A percentile compares a stretch with the other conserved stretches of the same genome.
Conservation (phyloP, 1,140 invertebrate species). For the Arion vulgaris region DNA sequence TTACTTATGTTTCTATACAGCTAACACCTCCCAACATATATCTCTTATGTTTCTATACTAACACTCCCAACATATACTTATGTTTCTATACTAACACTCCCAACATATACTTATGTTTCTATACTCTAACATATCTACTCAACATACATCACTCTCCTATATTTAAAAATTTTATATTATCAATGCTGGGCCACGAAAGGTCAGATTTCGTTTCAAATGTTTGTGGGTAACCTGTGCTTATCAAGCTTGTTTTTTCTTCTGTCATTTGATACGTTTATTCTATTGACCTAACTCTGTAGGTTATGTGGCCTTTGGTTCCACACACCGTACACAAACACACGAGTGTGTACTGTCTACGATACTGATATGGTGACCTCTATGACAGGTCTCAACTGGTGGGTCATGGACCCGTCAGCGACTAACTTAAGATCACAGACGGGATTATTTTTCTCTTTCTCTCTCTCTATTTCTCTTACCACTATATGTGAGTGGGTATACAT, state of each 20-base stretch:
- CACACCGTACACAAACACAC: not conserved
- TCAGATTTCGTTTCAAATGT: not conserved
- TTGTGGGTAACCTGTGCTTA: slow-evolving; percentile 9
- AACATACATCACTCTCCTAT: no score
- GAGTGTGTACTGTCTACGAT: not conserved
- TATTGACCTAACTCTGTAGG: not conserved
- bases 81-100: no score
- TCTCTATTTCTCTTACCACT: no score
- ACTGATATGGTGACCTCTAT: not conserved
- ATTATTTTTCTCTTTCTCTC: no score
- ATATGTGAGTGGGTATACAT: no score
- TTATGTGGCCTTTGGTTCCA: not conserved
- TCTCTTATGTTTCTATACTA: no score
- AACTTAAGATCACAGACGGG: not conserved
- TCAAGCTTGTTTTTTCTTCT: not conserved
- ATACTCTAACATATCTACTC: no score
- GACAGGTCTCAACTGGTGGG: not conserved
- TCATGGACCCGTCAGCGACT: not conserved
- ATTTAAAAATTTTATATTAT: no score
- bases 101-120: no score
- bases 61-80: no score
- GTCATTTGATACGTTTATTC: not conserved
- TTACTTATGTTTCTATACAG: no score
- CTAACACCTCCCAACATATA: no score
- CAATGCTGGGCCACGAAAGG: slow-evolving; percentile 14